Conservation (phyloP, 2,888 invertebrate genomes). For the Megamerina dolium region DNA sequence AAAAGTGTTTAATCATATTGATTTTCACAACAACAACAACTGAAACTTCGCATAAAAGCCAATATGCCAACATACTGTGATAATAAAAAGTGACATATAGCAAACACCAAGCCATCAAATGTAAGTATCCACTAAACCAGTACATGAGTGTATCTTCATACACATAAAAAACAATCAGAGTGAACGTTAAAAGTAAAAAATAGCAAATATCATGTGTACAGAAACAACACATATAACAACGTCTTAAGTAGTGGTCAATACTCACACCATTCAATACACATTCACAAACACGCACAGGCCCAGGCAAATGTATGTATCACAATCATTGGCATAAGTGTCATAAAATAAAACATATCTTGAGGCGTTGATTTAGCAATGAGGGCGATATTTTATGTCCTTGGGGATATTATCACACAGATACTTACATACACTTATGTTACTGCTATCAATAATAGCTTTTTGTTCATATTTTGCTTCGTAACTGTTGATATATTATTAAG, state of each 20-base stretch:
- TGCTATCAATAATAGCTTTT: too few relatives aligned
- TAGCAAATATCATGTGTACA: too few relatives aligned
- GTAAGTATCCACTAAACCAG: neutral
- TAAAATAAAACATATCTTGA: constrained; percentile 20
- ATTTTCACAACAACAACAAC: too few relatives aligned
- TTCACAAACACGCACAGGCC: too few relatives aligned
- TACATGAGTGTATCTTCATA: too few relatives aligned
- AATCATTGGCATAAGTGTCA: constrained; percentile 24
- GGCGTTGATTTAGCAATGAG: constrained; percentile 9
- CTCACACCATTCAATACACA: too few relatives aligned
- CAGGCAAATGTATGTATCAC: constrained; percentile 17
- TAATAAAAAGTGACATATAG: neutral
- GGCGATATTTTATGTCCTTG: constrained; percentile 16
- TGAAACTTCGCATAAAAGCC: constrained; percentile 10
- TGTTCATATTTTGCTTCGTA: constrained; percentile 7
- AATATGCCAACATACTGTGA: constrained; percentile 13
- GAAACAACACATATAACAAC: too few relatives aligned
- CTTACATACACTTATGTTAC: too few relatives aligned
- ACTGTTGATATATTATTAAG: too few relatives aligned
- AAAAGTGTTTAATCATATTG: constrained; percentile 36
- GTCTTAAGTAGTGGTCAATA: too few relatives aligned
- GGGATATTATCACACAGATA: constrained; percentile 21
- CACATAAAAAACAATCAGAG: constrained; percentile 9
- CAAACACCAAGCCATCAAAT: constrained; percentile 4
- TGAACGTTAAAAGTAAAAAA: constrained; percentile 1